A percentile compares a stretch with the other conserved stretches of the same genome.
Evolutionary conservation across 2,797 vertebrate species (phyloP).

Genomic region (Synanceia verrucosa): DNA sequence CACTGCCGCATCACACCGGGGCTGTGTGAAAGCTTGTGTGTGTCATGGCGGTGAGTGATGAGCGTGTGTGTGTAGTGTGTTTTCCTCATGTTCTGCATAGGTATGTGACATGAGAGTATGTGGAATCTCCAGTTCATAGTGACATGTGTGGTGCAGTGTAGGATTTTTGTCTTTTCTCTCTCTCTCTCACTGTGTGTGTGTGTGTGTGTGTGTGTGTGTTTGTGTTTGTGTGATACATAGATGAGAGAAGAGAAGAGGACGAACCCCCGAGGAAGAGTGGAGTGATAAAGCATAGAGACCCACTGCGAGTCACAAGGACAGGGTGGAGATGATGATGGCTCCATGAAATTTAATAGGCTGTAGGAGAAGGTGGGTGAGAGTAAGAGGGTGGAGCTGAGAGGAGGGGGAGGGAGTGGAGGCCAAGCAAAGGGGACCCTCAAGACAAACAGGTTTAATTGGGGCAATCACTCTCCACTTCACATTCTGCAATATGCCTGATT

Average conservation of each 20-base stretch:
- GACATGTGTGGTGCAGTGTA: slow-evolving; percentile 5
- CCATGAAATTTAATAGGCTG: slow-evolving; percentile 64
- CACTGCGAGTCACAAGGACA: slow-evolving; percentile 57
- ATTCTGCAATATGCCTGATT: slow-evolving; percentile 43
- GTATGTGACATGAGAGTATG: background rate
- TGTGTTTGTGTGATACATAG: slow-evolving; percentile 21
- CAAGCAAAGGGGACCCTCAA: slow-evolving; percentile 46
- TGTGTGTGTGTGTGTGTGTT: background rate
- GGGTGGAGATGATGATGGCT: slow-evolving; percentile 55
- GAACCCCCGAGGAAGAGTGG: slow-evolving; percentile 44
- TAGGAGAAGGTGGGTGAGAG: slow-evolving; percentile 34
- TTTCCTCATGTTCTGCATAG: slow-evolving; percentile 9
- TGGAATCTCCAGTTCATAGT: background rate
- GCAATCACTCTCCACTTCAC: slow-evolving; percentile 52
- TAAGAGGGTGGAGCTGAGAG: background rate
- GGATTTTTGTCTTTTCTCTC: background rate
- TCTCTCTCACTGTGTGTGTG: too few relatives aligned
- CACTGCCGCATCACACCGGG: slow-evolving; percentile 42
- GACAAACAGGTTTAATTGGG: slow-evolving; percentile 58
- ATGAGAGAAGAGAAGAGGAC: slow-evolving; percentile 27
- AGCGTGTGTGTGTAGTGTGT: slow-evolving; percentile 3
- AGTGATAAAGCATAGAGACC: slow-evolving; percentile 53
- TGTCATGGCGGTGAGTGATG: slow-evolving; percentile 19
- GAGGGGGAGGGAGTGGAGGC: background rate
- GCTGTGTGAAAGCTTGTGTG: slow-evolving; percentile 44